Base-by-base conservation (phyloP, 2,888 invertebrate genomes). In the Iphiclides podalirius region DNA sequence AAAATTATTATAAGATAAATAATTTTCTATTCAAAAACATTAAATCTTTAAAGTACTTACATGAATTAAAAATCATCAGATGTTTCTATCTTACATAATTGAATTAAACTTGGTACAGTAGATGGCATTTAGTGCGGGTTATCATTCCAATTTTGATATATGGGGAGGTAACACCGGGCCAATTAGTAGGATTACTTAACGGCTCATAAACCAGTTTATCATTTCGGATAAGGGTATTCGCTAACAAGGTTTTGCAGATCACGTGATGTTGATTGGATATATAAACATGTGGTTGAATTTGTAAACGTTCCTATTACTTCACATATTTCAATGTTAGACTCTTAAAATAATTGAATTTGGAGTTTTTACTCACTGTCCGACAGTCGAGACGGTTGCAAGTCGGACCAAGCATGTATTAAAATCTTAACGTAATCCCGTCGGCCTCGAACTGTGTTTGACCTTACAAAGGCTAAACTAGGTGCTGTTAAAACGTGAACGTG, bases 371-470 rank as follows among this genome's bases (percentile, higher is more conserved):
- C 1, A 33, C 31, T 17, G 31, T 11, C 16, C 12, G 20, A 12
- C 0, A 41, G 37, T 41, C 20, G 17, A 16, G 31, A 44, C 28
- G 45, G 14, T 40, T 40, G 31, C 15, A 45, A 33, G 36, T 45
- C 36, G 28, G 28, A 16, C 12, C 31, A 34, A 14, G 28, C 11
- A 15, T n/a, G 14, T 15, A 44, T 41, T 20, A 36, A 37, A 37
- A 48, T 23, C 40, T 20, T 35, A 28, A 34, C 9, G 45, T 45
- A 42, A 55, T 52, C 54, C 42, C 49, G 46, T 37, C 44, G 52
- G 51, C 59, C 59, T 57, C 54, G 57, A 55, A 55, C 46, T 47
- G 33, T 11, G 11, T 35, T 35, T 55, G 53, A 57, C 57, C 57
- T 59, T 55, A 40, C 40, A 53, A 52, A 55, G 54, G 49, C 54